Evolutionary conservation across 2,797 vertebrate species (phyloP).

Genomic region (Mus minutoides): DNA sequence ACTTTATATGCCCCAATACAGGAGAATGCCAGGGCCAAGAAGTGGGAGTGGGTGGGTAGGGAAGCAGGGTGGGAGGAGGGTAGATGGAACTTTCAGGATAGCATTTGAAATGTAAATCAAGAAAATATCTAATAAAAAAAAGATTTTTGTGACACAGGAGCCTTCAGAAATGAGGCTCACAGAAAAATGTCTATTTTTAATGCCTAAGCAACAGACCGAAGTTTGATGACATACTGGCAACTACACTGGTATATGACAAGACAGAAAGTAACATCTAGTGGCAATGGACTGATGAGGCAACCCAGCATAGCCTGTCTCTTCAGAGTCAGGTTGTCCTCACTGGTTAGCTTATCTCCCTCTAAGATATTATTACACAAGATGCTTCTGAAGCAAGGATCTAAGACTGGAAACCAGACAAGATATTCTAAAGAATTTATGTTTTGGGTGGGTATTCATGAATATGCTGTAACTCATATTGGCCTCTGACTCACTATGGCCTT

Average conservation of each 20-base stretch:
- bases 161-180: neutral
- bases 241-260: neutral
- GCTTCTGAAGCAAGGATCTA: neutral
- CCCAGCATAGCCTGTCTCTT: neutral
- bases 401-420: neutral
- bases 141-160: neutral
- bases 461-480: neutral
- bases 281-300: neutral
- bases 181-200: neutral
- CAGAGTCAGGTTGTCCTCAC: neutral
- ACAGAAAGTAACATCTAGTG: neutral
- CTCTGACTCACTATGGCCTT: neutral
- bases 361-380: neutral
- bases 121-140: too few relatives aligned
- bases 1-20: too few relatives aligned
- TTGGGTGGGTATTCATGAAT: neutral
- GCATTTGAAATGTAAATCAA: too few relatives aligned
- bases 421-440: neutral
- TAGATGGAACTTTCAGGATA: too few relatives aligned
- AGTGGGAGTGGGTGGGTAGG: too few relatives aligned
- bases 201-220: neutral
- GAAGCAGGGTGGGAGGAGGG: too few relatives aligned
- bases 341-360: neutral
- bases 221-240: neutral
- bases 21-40: too few relatives aligned